These are phyloP conservation scores for Myotis vivesi DNA, from an alignment of 2,797 vertebrate genomes.

Conservation along the genomic window DNA sequence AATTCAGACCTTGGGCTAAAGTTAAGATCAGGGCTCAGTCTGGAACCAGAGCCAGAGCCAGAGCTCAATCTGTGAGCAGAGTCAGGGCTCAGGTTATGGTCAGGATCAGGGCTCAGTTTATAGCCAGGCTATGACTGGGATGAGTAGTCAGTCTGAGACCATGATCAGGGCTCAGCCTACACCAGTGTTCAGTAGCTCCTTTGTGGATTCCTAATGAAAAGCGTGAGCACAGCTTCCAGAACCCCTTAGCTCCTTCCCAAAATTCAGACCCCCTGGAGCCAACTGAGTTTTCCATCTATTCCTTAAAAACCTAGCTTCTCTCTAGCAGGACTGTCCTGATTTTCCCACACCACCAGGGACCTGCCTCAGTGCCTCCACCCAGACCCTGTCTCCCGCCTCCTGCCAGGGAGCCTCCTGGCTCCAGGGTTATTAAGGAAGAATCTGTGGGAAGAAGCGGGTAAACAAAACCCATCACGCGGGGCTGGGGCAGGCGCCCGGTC, in stretches of 20 bases:
- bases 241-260: not conserved
- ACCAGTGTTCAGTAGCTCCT: not conserved
- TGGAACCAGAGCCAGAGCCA: not conserved
- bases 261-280: not conserved
- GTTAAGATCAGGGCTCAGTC: not conserved
- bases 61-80: not conserved
- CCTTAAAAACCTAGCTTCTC: not conserved
- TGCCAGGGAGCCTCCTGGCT: constrained; percentile 61
- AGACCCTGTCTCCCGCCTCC: constrained; percentile 58
- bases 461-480: constrained; percentile 23
- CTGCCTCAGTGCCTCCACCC: not conserved
- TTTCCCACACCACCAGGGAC: not conserved
- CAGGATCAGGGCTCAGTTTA: not conserved
- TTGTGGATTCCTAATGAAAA: not conserved
- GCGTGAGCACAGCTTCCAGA: not conserved
- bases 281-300: not conserved
- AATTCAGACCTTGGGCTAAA: not conserved
- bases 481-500: not conserved
- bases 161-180: not conserved
- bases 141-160: not conserved
- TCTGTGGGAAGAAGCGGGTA: constrained; percentile 49
- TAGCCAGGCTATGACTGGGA: not conserved
- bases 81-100: not conserved
- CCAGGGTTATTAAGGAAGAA: constrained; percentile 70
- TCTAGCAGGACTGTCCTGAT: not conserved